Evolutionary conservation across 2,113 vertebrate genomes (phyloP), one percentile per base, ranked within the genome.

Genomic region (Casuarius casuarius): DNA sequence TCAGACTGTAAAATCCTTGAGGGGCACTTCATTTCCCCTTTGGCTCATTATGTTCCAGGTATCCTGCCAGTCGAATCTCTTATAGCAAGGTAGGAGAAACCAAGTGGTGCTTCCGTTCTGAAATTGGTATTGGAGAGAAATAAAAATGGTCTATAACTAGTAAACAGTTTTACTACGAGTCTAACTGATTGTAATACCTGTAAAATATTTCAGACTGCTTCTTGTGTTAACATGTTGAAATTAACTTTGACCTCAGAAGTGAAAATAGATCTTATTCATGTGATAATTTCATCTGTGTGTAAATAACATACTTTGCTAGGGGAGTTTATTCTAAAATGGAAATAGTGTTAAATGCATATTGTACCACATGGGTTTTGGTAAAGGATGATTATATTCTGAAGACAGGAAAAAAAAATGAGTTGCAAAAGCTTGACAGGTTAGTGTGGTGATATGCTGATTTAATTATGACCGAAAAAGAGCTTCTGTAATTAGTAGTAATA

Each of bases 1-100:
- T 97, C 98, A 1, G 99, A 99, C 95, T 99, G 99, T 97, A 98
- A 97, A 92, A 99, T 99, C 91, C 98, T 99, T 44, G 98, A 99
- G 94, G 99, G 99, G 1, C 99, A 99, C 96, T 99, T 99, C 94
- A 98, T 99, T 86, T 99, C 99, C n/a, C 99, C 99, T 1, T 97
- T 99, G 97, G 99, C 99, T 84, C 99, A 99, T 75, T 97, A 98
- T 95, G 98, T 99, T 38, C 99, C 99, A 46, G 99, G 98, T 73
- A 98, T 99, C 95, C 98, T 99, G 97, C 99, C 99, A 46, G 18
- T 97, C 0, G 99, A 99, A 92, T 98, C 99, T 21, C 97, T 99
- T 76, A 98, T 97, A 94, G 99, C 99, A 95, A 98, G 99, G 99
- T 99, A 98, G 96, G 96, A 68, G 52, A 67, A 92, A 61, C 10